Evolutionary conservation across 2,797 vertebrate genomes (phyloP).

Genomic region (Bradypus variegatus): DNA sequence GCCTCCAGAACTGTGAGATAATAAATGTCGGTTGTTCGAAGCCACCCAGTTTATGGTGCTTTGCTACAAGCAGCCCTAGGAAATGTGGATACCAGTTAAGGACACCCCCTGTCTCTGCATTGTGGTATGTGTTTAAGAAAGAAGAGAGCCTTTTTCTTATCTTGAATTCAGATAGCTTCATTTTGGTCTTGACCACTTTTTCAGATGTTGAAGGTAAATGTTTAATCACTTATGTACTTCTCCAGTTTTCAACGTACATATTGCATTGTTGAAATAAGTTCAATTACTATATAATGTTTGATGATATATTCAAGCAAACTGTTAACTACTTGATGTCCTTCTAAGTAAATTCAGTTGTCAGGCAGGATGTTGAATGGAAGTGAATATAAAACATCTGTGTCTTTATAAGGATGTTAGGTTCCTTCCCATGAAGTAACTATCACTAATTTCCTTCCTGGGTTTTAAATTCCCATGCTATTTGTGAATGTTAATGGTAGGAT

Average conservation of each 20-base stretch:
- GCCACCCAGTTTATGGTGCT: too few species aligned
- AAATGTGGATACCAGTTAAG: neutral
- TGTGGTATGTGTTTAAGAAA: neutral
- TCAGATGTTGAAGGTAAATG: neutral
- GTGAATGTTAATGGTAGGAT: neutral
- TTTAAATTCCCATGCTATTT: slow-evolving; percentile 31
- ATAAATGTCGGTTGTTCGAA: too few species aligned
- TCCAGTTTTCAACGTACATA: neutral
- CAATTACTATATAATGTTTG: neutral
- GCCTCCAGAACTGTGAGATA: too few species aligned
- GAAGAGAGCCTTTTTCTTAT: neutral
- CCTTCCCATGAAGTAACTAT: neutral
- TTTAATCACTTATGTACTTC: neutral
- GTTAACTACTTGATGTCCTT: neutral
- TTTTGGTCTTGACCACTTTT: neutral
- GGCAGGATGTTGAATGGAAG: neutral
- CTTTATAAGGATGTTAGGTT: slow-evolving; percentile 11
- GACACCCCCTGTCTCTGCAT: neutral
- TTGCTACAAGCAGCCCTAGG: too few species aligned
- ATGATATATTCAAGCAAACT: neutral
- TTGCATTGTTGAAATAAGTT: neutral
- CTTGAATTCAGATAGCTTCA: neutral
- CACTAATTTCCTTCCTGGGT: slow-evolving; percentile 39
- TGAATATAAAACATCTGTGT: neutral
- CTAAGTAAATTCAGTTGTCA: neutral